These are phyloP conservation scores for Tympanuchus pallidicinctus DNA, from an alignment of 2,113 vertebrate species.

Conservation along the genomic window DNA sequence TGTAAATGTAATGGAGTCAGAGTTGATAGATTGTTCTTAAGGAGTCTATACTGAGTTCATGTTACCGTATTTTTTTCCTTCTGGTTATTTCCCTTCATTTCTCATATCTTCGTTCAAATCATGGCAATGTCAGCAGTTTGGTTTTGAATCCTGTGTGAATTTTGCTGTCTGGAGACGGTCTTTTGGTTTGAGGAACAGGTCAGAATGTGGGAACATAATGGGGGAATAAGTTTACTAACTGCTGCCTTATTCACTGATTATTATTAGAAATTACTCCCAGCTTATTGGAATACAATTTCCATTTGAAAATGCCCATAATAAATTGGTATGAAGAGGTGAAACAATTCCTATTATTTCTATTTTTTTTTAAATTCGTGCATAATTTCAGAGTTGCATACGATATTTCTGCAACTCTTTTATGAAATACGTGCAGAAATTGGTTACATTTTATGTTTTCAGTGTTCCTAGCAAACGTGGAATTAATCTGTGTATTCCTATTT, in stretches of 20 bases:
- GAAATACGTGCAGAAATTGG: neutral
- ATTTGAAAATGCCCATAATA: constrained; percentile 24
- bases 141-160: constrained; percentile 5
- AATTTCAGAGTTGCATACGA: neutral
- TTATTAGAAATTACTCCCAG: constrained; percentile 30
- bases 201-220: constrained; percentile 5
- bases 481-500: neutral
- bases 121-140: neutral
- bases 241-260: constrained; percentile 24
- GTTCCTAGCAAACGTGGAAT: neutral
- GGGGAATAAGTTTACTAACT: constrained; percentile 31
- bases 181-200: neutral
- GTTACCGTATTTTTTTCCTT: neutral
- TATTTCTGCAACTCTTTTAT: neutral
- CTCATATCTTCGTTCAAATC: neutral
- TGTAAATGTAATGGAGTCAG: neutral
- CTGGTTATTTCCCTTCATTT: neutral
- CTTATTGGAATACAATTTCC: constrained; percentile 29
- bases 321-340: neutral
- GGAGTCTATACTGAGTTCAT: neutral
- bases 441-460: neutral
- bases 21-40: neutral
- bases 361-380: neutral
- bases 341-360: neutral
- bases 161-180: neutral